Base-by-base conservation (phyloP, 1,140 invertebrate genomes). In the Microvelia longipes region DNA sequence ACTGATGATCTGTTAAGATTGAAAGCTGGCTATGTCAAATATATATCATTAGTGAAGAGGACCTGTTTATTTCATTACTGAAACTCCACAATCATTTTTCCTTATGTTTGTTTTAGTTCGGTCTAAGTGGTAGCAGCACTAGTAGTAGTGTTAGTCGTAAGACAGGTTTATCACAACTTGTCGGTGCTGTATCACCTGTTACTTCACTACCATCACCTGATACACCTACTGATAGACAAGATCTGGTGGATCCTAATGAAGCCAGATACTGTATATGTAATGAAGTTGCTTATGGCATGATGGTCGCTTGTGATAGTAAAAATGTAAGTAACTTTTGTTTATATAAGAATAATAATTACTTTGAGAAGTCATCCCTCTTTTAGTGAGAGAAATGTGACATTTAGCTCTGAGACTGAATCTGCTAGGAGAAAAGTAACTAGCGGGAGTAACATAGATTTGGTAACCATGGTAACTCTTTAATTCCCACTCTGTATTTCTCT, bases 261-360 rank as follows among this genome's bases (percentile, higher is more conserved):
- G 95, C 94, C 14, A 85, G 94, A 74, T 98, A 98, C 80, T 98
- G 96, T 81, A 87, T 96, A 75, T 98, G 96, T 81, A 97, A 98
- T 82, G 92, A 98, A 82, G 93, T 98, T 29, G 96, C 94, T 0
- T 98, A 98, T 79, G 97, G 97, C 13, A 94, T 98, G 76, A 99
- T 99, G 97, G 95, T 99, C 68, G 96, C 94, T 69, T 98, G 97
- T 83, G 96, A 98, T 83, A 98, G 98, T 83, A 89, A 92, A 80
- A 91, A 94, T 78, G 91, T 93, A 82, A 88, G 85, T 82, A 71
- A 73, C 35, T 50, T 50, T n/a, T n/a, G n/a, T n/a, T n/a, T n/a
- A n/a, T n/a, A n/a, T n/a, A n/a, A n/a, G n/a, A n/a, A n/a, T n/a
- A n/a, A n/a, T n/a, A n/a, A n/a, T n/a, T n/a, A n/a, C n/a, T n/a